phyloP scores from a whole-genome alignment of 2,797 vertebrate genomes.

The Nannoperca obscura region DNA sequence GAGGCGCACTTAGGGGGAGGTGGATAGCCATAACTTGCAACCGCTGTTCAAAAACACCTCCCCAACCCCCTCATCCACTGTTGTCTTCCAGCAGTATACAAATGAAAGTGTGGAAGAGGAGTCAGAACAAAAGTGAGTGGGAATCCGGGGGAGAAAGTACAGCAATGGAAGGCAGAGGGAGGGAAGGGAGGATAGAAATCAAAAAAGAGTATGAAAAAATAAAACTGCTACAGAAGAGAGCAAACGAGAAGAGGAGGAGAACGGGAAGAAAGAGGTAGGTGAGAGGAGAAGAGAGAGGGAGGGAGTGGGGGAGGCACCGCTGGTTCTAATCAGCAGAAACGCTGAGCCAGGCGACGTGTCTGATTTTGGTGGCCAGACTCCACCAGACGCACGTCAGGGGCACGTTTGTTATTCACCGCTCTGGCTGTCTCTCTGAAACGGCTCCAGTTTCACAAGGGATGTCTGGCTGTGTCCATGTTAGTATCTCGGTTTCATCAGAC shows the following conservation, averaged over 20 bases:
- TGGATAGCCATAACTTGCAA: conserved; percentile 65
- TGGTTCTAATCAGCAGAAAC: conserved; percentile 84
- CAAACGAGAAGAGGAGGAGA: neutral
- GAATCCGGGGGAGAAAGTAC: conserved; percentile 6
- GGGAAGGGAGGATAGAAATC: neutral
- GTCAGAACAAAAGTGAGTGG: neutral
- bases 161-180: conserved; percentile 7
- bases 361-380: conserved; percentile 79
- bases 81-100: conserved; percentile 47
- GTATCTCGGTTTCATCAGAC: conserved; percentile 74
- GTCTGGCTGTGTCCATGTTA: conserved; percentile 78
- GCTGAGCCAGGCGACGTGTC: conserved; percentile 80
- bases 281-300: conserved; percentile 39
- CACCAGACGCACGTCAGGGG: conserved; percentile 63
- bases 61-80: conserved; percentile 25
- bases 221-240: neutral
- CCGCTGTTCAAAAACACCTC: conserved; percentile 68
- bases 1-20: conserved; percentile 28
- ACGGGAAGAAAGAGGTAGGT: conserved; percentile 25
- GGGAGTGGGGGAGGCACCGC: conserved; percentile 50
- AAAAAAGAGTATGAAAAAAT: neutral
- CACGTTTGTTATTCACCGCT: conserved; percentile 75
- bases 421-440: conserved; percentile 40
- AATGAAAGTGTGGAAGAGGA: conserved; percentile 38
- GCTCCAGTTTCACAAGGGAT: conserved; percentile 77